Base-by-base conservation (phyloP, 2,797 vertebrate species). In the Mergus octosetaceus region DNA sequence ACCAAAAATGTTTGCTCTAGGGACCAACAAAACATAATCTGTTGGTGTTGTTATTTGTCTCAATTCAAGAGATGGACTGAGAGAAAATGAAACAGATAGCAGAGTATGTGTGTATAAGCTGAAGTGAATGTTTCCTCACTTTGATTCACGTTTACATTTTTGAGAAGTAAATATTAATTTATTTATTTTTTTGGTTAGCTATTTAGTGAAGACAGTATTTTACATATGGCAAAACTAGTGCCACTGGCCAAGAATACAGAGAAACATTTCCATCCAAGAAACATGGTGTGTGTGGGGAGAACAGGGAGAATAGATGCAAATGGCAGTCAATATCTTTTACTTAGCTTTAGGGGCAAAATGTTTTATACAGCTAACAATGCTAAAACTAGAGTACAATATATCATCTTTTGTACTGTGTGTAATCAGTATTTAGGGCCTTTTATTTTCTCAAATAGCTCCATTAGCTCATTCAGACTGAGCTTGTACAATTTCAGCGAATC, bases 141-240 rank as follows among this genome's bases (percentile, higher is more conserved):
- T 94, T 94, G 91, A 95, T 57, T 96, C 80, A 87, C 39, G 65
- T 85, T 93, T 93, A 71, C 38, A 53, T 69, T 94, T 96, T 93
- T 83, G 38, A 74, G 72, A 92, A 87, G 77, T 72, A 90, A 91
- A 94, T 74, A 95, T 72, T 94, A 51, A 51, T 51, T 51, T 9
- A 13, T 51, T 51, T 24, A 45, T 69, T 54, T 49, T 89, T 76
- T 61, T 87, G 70, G 36, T 64, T 93, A 88, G 77, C 62, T 93
- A 36, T 94, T 96, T 88, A 91, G 90, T 71, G 87, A 94, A 89
- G 30, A 73, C 69, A 60, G 16, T 43, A 61, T 79, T 82, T 73
- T 85, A 68, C 81, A 91, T 73, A 81, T 81, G 88, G 95, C 64
- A 96, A 86, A 94, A 86, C 56, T 43, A 88, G n/a, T 72, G 74